phyloP scores from a whole-genome alignment of 2,113 vertebrate genomes.

The Triplophysa rosa region DNA sequence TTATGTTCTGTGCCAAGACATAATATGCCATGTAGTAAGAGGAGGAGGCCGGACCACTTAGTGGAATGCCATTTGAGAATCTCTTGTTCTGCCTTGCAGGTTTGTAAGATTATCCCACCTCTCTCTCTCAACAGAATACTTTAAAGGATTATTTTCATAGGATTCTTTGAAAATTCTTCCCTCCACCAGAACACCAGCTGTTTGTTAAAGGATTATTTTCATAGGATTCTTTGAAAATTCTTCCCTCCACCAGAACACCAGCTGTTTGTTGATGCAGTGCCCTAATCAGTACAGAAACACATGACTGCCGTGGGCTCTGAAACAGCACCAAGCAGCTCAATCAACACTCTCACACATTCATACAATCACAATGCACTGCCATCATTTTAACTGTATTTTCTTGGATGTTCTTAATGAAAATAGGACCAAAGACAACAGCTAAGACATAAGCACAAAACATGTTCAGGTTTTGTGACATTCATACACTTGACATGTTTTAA shows the following conservation, averaged over 20 bases:
- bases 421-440: background rate
- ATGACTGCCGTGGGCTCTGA: slow-evolving; percentile 22
- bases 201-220: background rate
- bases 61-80: background rate
- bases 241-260: slow-evolving; percentile 30
- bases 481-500: background rate
- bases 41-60: background rate
- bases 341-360: background rate
- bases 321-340: background rate
- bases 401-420: background rate
- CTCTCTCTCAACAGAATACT: background rate
- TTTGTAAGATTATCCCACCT: background rate
- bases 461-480: background rate
- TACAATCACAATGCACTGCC: background rate
- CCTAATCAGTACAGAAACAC: slow-evolving; percentile 52
- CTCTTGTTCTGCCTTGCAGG: background rate
- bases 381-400: background rate
- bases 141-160: slow-evolving; percentile 1
- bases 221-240: background rate
- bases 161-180: too few species aligned
- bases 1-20: background rate
- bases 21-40: background rate
- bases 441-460: background rate
- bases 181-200: too few species aligned
- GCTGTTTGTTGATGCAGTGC: slow-evolving; percentile 45